phyloP scores from a whole-genome alignment of 2,113 vertebrate genomes.

The Acanthochromis polyacanthus region DNA sequence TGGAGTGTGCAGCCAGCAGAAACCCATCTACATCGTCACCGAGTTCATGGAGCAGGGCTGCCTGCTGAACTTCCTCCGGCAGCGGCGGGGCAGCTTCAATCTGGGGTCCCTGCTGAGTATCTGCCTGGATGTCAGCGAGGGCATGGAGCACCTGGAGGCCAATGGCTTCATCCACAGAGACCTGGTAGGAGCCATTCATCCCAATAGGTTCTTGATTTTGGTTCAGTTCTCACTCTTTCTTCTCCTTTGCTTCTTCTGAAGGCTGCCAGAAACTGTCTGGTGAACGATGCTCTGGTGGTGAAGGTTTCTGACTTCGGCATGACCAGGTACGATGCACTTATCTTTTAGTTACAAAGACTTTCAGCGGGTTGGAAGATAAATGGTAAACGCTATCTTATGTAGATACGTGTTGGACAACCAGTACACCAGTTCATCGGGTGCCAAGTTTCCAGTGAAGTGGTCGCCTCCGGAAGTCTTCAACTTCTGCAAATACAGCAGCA shows the following conservation, averaged over 20 bases:
- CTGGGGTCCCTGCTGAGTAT: constrained; percentile 88
- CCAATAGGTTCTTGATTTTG: not conserved
- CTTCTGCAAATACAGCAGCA: constrained; percentile 96
- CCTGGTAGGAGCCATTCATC: constrained; percentile 43
- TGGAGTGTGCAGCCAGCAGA: constrained; percentile 93
- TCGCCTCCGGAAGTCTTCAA: constrained; percentile 96
- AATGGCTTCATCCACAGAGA: constrained; percentile 93
- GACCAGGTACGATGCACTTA: constrained; percentile 87
- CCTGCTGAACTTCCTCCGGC: constrained; percentile 91
- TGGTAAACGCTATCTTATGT: not conserved
- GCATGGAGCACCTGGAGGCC: constrained; percentile 93
- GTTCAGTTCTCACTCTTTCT: not conserved
- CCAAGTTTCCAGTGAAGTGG: constrained; percentile 97
- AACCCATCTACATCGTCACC: constrained; percentile 93
- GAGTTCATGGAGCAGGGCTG: constrained; percentile 98
- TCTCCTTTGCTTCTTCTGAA: constrained; percentile 56
- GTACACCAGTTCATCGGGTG: constrained; percentile 93
- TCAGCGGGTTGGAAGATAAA: not conserved
- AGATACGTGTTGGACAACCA: constrained; percentile 97
- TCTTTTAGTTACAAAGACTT: too few relatives aligned
- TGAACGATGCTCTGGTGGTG: constrained; percentile 90
- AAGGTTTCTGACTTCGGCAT: constrained; percentile 98
- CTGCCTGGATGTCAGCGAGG: constrained; percentile 92
- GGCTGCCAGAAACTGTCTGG: constrained; percentile 96
- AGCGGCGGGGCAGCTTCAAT: constrained; percentile 85